Percentiles rank a stretch among this genome's conserved stretches.
Conservation (phyloP, 2,113 vertebrate species). For the Pluvianellus socialis region DNA sequence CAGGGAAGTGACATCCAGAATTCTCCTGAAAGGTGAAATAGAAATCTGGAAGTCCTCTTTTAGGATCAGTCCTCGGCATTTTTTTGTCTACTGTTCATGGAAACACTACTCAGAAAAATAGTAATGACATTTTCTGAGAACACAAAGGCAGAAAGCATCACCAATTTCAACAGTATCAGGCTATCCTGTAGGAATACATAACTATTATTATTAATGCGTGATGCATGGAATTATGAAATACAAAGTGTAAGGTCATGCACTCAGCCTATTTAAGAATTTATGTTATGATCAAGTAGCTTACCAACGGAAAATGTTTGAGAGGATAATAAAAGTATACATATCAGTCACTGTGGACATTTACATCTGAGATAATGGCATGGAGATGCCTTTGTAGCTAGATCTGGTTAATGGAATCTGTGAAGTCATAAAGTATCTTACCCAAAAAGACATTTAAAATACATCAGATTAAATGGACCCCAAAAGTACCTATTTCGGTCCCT, state of each 20-base stretch:
- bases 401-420: not conserved
- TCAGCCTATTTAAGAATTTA: conserved; percentile 48
- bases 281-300: not conserved
- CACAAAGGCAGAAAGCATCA: not conserved
- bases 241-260: conserved; percentile 10
- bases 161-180: not conserved
- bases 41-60: not conserved
- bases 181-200: not conserved
- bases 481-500: not conserved
- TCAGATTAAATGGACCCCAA: not conserved
- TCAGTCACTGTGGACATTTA: not conserved
- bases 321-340: not conserved
- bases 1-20: not conserved
- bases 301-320: conserved; percentile 4
- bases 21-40: not conserved
- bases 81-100: not conserved
- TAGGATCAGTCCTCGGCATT: not conserved
- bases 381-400: not conserved
- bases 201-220: not conserved
- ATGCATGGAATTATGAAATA: conserved; percentile 23
- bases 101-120: not conserved
- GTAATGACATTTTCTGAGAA: not conserved
- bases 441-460: not conserved
- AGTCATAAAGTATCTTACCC: not conserved
- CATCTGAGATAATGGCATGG: not conserved